phyloP scores from a whole-genome alignment of 2,113 vertebrate species.

The Gasterosteus aculeatus region DNA sequence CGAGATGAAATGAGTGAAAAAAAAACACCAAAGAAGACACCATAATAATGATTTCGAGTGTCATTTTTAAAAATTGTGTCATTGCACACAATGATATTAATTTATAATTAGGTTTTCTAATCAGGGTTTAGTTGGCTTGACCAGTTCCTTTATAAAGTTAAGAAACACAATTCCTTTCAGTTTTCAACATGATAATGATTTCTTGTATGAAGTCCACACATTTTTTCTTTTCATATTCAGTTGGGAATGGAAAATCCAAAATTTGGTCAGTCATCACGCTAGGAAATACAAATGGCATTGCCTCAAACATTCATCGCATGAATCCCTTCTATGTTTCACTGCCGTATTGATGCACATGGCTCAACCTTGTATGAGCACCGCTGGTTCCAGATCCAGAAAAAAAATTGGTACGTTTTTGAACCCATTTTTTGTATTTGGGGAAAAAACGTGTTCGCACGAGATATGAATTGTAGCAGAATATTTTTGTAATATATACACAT shows the following conservation, averaged over 20 bases:
- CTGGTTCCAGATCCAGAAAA: not conserved
- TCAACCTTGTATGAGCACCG: not conserved
- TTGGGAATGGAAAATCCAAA: not conserved
- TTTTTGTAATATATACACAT: not conserved
- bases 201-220: not conserved
- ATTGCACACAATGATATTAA: not conserved
- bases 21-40: not conserved
- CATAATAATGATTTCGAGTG: not conserved
- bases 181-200: conserved; percentile 1
- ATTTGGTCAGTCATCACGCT: not conserved
- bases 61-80: not conserved
- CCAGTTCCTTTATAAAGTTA: conserved; percentile 12
- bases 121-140: not conserved
- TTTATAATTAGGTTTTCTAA: not conserved
- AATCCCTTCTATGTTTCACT: not conserved
- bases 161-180: not conserved
- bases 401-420: not conserved
- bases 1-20: not conserved
- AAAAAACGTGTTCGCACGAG: not conserved
- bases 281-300: not conserved
- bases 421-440: too few species aligned
- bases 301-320: not conserved
- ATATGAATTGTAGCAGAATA: not conserved
- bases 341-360: not conserved
- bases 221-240: not conserved